Percentiles rank a stretch among this genome's conserved stretches.
Evolutionary conservation across 2,797 vertebrate genomes (phyloP).

Genomic region (Discoglossus pictus): DNA sequence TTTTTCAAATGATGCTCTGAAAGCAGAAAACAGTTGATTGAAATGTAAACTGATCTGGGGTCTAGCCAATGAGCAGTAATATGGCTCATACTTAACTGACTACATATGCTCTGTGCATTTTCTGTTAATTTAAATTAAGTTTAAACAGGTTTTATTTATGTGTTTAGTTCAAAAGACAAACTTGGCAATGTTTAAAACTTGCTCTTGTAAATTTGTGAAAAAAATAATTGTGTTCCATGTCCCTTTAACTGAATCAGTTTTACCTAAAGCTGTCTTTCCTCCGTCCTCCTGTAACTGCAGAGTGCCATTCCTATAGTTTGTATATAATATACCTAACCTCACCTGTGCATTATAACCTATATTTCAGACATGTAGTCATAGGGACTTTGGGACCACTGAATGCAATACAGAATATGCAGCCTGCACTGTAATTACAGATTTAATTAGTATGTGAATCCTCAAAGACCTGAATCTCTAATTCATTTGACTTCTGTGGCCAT

Average conservation of each 20-base stretch:
- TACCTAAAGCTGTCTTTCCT: not conserved
- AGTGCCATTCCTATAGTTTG: not conserved
- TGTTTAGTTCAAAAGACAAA: no score
- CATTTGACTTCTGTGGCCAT: constrained; percentile 5
- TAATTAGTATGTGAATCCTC: constrained; percentile 22
- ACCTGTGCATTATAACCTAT: constrained; percentile 26
- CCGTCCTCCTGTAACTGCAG: not conserved
- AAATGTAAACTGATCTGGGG: no score
- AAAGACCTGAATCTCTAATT: constrained; percentile 7
- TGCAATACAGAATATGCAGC: constrained; percentile 5
- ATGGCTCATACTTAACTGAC: no score
- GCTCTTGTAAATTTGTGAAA: no score
- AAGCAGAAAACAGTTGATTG: no score
- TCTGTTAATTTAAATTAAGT: no score
- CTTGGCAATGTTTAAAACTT: no score
- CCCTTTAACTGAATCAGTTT: not conserved
- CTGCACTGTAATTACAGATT: constrained; percentile 38
- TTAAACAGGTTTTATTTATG: no score
- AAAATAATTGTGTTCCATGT: no score
- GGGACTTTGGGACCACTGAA: constrained; percentile 20
- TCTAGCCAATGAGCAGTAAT: no score
- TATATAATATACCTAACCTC: constrained; percentile 29
- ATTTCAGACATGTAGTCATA: constrained; percentile 25
- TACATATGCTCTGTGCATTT: no score
- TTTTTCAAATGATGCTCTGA: no score